A percentile compares a stretch with the other conserved stretches of the same genome.
phyloP scores from a whole-genome alignment of 2,797 vertebrate genomes.

The Poliocrania exsul region DNA sequence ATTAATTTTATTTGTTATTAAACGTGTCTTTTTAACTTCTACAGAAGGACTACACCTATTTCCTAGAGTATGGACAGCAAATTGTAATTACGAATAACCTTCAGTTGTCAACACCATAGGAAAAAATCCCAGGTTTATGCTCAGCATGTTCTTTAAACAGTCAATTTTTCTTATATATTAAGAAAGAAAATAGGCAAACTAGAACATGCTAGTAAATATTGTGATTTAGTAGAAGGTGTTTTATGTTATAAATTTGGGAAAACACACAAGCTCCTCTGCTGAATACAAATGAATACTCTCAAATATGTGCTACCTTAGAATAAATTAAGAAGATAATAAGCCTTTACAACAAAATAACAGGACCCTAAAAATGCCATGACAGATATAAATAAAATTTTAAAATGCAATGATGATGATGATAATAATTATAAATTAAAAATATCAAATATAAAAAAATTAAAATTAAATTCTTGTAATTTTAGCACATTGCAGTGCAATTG shows the following conservation, averaged over 20 bases:
- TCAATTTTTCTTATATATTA: neutral
- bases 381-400: neutral
- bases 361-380: neutral
- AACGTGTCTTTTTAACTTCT: neutral
- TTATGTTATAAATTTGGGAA: slow-evolving; percentile 13
- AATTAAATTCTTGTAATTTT: neutral
- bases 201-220: neutral
- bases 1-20: neutral
- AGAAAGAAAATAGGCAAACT: neutral
- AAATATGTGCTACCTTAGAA: slow-evolving; percentile 47
- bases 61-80: neutral
- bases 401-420: neutral
- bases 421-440: neutral
- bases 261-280: slow-evolving; percentile 46
- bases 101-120: neutral
- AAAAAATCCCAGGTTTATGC: neutral
- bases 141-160: neutral
- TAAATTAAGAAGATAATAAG: neutral
- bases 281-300: slow-evolving; percentile 38
- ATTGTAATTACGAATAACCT: neutral
- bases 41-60: neutral
- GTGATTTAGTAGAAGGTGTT: neutral
- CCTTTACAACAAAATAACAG: neutral
- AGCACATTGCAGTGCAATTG: neutral
- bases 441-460: neutral